Base-by-base conservation (phyloP, 2,888 invertebrate genomes). In the Xestia rhomboidea region DNA sequence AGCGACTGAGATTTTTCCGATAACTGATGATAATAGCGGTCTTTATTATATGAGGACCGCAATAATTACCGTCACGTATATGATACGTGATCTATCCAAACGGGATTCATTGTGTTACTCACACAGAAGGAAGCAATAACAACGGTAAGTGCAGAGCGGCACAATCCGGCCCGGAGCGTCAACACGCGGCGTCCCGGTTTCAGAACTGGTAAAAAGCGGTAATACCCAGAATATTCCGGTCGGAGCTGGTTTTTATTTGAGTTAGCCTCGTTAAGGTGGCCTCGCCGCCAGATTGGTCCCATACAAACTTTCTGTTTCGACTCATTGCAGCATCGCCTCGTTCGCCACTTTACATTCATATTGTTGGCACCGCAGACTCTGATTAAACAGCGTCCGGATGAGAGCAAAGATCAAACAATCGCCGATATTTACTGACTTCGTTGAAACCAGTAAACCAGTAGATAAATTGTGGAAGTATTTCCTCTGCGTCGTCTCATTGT, bases 221-320 rank as follows among this genome's bases (percentile, higher is more conserved):
- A 87, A 87, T 80, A 88, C 86, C 87, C 75, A 85, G 80, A 82
- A 89, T 83, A 88, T 88, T 84, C 75, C 81, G 83, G 82, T 69
- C 76, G 70, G 74, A 86, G 78, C 73, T 81, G 69, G 81, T 86
- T 89, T 88, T 84, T 88, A 84, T 87, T 88, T 88, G 87, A 88
- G 85, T 87, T 81, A 68, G 83, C 79, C 78, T 76, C 81, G 80
- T 88, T 86, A 83, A 79, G 78, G 76, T 76, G 76, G 75, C 64
- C 71, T 67, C 80, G 67, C 79, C 62, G 79, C 68, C 82, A 82
- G 87, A 85, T 85, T 82, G 87, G 63, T 68, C 71, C 63, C 87
- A 79, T 82, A 85, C 86, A 77, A 87, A 88, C 78, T 88, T 88
- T 86, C 63, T 67, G 84, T 79, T 81, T 70, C 79, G 30, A 68